Base-by-base conservation (phyloP, 2,888 invertebrate species). In the Drosophila meridiana region DNA sequence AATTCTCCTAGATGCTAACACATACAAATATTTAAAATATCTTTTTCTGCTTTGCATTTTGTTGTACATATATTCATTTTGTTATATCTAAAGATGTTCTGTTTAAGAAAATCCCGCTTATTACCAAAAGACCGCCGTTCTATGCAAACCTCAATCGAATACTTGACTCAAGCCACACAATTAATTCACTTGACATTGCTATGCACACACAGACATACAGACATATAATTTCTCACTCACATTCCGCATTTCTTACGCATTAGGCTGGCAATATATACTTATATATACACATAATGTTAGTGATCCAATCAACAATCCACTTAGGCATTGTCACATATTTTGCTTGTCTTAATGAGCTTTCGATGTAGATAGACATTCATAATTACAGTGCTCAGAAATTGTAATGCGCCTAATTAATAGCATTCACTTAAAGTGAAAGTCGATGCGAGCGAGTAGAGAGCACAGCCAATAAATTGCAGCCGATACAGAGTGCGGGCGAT, bases 341-440 rank as follows among this genome's bases (percentile, higher is more conserved):
- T 14, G 28, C 26, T 55, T 40, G n/a, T 3, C 50, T 57, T 53
- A 61, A 68, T 72, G 59, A 62, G 52, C 52, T 47, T 42, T 32
- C 52, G 53, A 42, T 71, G 52, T 42, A 28, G n/a, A 32, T 14
- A 38, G 26, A 50, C 43, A 40, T 8, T 28, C 30, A 43, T 43
- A 47, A 47, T 67, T 40, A 68, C 13, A 67, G 45, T 11, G 53
- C 4, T n/a, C 38, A 28, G 26, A 13, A 20, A 40, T 40, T 58
- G 59, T 62, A 86, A 69, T 69, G 60, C 61, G 50, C 11, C 50
- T 53, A 62, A 73, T 70, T 72, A 48, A 61, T 40, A 11, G 28
- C 68, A 52, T 40, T 77, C 69, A 73, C 60, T 81, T 60, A 73
- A 11, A 52, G 82, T 63, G 83, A 83, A 83, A 87, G 83, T 70